Evolutionary conservation across 1,140 invertebrate species (phyloP).

Genomic region (Aphelenchoides avenae): DNA sequence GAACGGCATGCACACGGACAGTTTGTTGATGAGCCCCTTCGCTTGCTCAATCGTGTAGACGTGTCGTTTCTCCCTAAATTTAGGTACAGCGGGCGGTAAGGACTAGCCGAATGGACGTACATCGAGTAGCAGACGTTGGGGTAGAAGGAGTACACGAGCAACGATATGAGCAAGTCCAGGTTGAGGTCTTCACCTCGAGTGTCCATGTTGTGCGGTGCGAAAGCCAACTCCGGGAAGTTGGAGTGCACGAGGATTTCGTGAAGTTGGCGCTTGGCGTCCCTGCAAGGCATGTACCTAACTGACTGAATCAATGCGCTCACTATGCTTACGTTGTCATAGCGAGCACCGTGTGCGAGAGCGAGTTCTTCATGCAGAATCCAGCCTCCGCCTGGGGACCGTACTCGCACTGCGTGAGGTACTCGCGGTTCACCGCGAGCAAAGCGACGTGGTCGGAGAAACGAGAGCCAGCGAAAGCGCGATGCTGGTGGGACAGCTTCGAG

Average conservation of each 20-base stretch:
- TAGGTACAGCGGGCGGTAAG: too few species aligned
- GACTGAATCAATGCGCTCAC: slow-evolving; percentile 7
- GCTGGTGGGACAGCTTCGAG: slow-evolving; percentile 69
- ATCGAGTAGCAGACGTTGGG: slow-evolving; percentile 93
- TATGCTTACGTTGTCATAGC: slow-evolving; percentile 66
- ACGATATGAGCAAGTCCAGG: slow-evolving; percentile 71
- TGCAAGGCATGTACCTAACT: slow-evolving; percentile 28
- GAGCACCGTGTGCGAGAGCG: slow-evolving; percentile 78
- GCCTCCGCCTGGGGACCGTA: slow-evolving; percentile 76
- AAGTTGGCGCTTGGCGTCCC: slow-evolving; percentile 71
- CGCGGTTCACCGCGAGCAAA: slow-evolving; percentile 81
- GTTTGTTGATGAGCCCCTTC: slow-evolving; percentile 87
- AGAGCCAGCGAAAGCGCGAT: slow-evolving; percentile 76
- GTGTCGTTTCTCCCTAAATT: slow-evolving; percentile 29
- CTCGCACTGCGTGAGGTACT: slow-evolving; percentile 74
- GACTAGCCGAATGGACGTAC: slow-evolving; percentile 87
- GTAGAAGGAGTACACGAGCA: slow-evolving; percentile 70
- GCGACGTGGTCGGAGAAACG: slow-evolving; percentile 89
- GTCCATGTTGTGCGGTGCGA: slow-evolving; percentile 72
- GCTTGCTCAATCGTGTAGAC: slow-evolving; percentile 91
- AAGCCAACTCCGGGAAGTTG: slow-evolving; percentile 83
- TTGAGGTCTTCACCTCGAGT: slow-evolving; percentile 72
- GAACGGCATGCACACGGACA: slow-evolving; percentile 83
- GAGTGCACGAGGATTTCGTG: slow-evolving; percentile 74
- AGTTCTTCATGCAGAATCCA: slow-evolving; percentile 82